A percentile compares a stretch with the other conserved stretches of the same genome.
Conservation (phyloP, 2,113 vertebrate genomes). For the Phylloscopus trochiloides region DNA sequence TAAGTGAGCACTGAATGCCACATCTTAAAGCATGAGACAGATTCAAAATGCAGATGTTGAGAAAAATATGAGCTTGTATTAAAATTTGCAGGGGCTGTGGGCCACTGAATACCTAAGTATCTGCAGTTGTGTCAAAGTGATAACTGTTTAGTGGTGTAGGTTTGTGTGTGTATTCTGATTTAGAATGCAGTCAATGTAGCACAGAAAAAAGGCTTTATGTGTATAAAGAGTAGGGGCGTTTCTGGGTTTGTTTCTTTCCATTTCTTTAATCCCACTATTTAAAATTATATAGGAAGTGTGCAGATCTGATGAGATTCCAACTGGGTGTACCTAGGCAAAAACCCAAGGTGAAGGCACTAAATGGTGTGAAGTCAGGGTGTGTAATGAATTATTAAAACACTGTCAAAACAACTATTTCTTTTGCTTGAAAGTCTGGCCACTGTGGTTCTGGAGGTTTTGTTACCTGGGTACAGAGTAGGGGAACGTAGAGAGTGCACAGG, state of each 20-base stretch:
- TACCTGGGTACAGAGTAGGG: neutral
- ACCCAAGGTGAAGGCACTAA: neutral
- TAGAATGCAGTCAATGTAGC: neutral
- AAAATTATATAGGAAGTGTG: neutral
- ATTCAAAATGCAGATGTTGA: neutral
- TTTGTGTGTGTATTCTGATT: neutral
- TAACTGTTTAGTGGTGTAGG: neutral
- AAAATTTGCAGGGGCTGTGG: neutral
- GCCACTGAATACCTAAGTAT: neutral
- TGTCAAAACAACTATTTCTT: neutral
- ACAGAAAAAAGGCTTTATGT: neutral
- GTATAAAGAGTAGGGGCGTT: neutral
- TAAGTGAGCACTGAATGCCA: neutral
- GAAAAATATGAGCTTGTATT: neutral
- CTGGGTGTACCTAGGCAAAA: neutral
- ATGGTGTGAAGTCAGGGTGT: neutral
- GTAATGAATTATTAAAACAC: slow-evolving; percentile 2
- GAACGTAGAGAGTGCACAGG: neutral
- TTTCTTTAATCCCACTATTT: neutral
- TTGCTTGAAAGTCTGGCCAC: neutral
- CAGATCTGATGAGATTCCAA: neutral
- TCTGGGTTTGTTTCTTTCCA: neutral
- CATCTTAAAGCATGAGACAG: neutral
- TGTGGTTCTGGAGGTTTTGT: neutral
- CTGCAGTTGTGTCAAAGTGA: neutral